phyloP scores from a whole-genome alignment of 2,888 invertebrate species.

The Oscheius sp. region DNA sequence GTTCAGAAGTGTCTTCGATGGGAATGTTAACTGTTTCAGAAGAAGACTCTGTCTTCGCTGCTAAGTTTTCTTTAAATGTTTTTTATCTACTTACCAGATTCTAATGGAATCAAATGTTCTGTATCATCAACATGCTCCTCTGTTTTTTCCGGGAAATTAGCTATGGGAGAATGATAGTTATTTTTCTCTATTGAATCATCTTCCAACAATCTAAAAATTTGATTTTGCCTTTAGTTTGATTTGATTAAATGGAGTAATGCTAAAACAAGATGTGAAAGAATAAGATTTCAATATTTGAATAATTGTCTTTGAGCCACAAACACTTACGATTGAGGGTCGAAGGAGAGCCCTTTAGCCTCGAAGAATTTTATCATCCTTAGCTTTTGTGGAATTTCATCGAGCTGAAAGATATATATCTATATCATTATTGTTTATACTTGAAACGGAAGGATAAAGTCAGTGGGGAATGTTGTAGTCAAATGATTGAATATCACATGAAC shows the following conservation, averaged over 20 bases:
- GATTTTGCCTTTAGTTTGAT: not conserved
- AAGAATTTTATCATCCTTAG: slow-evolving; percentile 33
- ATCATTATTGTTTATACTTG: slow-evolving; percentile 20
- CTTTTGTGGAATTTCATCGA: not conserved
- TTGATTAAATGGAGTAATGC: not conserved
- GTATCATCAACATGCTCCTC: not conserved
- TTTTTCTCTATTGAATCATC: slow-evolving; percentile 6
- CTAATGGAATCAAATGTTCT: slow-evolving; percentile 1
- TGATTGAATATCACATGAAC: slow-evolving; percentile 40
- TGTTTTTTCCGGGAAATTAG: not conserved
- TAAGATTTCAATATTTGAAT: not conserved
- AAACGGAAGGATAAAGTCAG: slow-evolving; percentile 43
- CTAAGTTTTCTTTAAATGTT: not conserved
- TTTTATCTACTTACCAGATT: not conserved
- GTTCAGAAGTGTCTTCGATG: not conserved
- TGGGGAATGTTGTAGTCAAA: slow-evolving; percentile 34
- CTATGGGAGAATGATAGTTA: slow-evolving; percentile 27
- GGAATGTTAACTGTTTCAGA: no score
- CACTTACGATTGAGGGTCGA: slow-evolving; percentile 63
- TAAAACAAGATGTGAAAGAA: not conserved
- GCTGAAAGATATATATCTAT: not conserved
- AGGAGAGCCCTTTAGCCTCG: slow-evolving; percentile 56
- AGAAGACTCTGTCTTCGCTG: no score
- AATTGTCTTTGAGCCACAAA: not conserved
- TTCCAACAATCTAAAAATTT: slow-evolving; percentile 17